Evolutionary conservation across 1,140 invertebrate species (phyloP).

Genomic region (Bombus huntii): DNA sequence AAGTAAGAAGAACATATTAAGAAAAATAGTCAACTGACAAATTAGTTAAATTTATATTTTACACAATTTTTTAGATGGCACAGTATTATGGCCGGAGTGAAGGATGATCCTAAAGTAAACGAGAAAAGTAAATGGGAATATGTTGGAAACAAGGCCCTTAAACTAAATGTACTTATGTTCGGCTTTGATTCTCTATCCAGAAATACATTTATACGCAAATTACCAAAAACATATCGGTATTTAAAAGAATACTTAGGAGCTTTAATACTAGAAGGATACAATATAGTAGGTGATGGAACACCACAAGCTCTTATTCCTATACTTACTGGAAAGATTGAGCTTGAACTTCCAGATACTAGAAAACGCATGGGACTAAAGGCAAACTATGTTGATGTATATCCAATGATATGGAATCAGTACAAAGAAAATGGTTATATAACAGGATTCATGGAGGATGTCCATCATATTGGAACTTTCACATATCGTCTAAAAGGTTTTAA

Average conservation of each 20-base stretch:
- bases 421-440: conserved; percentile 88
- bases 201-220: conserved; percentile 92
- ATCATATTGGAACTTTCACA: conserved; percentile 93
- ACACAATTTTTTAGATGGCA: conserved; percentile 82
- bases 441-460: conserved; percentile 94
- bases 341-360: conserved; percentile 93
- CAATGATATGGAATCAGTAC: conserved; percentile 92
- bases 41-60: not conserved
- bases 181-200: conserved; percentile 96
- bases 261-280: conserved; percentile 91
- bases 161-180: conserved; percentile 92
- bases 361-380: conserved; percentile 87
- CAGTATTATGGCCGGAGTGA: conserved; percentile 84
- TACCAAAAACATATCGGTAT: conserved; percentile 92
- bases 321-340: conserved; percentile 93
- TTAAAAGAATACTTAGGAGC: conserved; percentile 88
- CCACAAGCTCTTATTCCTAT: conserved; percentile 96
- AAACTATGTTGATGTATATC: conserved; percentile 89
- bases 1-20: conserved; percentile 74
- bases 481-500: conserved; percentile 95
- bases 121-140: conserved; percentile 82
- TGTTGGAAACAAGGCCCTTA: conserved; percentile 81
- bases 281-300: conserved; percentile 97
- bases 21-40: not conserved
- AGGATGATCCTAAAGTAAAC: conserved; percentile 80